These are phyloP conservation scores for Cricetomys ansorgei DNA, from an alignment of 2,113 vertebrate genomes.

Conservation along the genomic window DNA sequence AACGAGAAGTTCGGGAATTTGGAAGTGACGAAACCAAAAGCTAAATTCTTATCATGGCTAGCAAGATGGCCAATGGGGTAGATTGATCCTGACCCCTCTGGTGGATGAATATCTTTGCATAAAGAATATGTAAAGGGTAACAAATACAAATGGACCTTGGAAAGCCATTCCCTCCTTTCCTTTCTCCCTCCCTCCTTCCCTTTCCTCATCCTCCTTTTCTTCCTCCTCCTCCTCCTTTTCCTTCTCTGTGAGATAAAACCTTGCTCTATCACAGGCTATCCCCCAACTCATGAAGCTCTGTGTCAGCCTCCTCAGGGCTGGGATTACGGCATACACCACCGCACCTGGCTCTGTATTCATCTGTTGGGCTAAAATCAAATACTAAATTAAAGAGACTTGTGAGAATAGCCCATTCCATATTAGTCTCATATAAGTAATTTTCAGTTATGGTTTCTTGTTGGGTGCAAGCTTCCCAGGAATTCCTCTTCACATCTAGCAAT, in stretches of 20 bases:
- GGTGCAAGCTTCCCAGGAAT: not conserved
- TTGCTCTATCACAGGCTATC: not conserved
- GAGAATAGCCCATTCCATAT: not conserved
- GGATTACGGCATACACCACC: not conserved
- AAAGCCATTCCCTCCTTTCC: not conserved
- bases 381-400: not conserved
- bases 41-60: not conserved
- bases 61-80: accelerated
- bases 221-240: not conserved
- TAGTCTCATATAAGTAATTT: not conserved
- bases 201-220: not conserved
- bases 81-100: not conserved
- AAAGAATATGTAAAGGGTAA: not conserved
- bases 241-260: not conserved
- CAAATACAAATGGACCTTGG: too few relatives aligned
- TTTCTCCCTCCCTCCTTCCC: not conserved
- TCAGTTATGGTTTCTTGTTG: not conserved
- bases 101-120: not conserved
- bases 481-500: not conserved
- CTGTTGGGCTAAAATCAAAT: not conserved
- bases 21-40: not conserved
- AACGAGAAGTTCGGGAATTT: accelerated
- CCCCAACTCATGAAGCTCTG: not conserved
- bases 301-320: not conserved
- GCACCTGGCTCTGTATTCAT: not conserved